phyloP scores from a whole-genome alignment of 2,113 vertebrate species.

The Tetrax tetrax region DNA sequence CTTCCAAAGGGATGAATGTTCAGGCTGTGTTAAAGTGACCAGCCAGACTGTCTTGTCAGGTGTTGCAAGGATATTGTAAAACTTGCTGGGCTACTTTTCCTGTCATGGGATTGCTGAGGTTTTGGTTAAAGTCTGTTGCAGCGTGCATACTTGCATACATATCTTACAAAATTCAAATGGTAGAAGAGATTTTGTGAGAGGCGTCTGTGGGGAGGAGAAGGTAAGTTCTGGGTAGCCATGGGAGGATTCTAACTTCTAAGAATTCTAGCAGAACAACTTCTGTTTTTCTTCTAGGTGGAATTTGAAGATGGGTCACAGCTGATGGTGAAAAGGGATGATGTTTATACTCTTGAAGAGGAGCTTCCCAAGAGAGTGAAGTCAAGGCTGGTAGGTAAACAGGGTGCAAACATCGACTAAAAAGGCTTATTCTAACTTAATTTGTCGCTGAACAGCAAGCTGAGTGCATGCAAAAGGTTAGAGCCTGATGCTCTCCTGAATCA shows the following conservation, averaged over 20 bases:
- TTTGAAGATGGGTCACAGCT: slow-evolving; percentile 98
- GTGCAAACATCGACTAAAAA: neutral
- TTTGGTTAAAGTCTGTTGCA: neutral
- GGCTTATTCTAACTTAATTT: neutral
- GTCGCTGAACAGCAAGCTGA: neutral
- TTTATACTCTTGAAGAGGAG: slow-evolving; percentile 95
- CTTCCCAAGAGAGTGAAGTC: slow-evolving; percentile 97
- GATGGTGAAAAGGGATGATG: slow-evolving; percentile 94
- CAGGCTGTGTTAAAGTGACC: neutral
- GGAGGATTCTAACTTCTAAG: neutral
- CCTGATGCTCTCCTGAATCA: neutral
- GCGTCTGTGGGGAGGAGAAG: neutral
- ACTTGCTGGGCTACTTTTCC: neutral
- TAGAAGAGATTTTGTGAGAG: neutral
- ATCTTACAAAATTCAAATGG: neutral
- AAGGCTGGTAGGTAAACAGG: slow-evolving; percentile 83
- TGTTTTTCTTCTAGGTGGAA: slow-evolving; percentile 83
- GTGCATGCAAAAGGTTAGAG: neutral
- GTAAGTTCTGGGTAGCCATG: neutral
- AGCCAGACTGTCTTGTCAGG: neutral
- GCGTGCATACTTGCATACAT: neutral
- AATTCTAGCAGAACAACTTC: neutral
- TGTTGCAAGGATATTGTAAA: neutral
- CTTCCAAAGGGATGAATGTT: neutral
- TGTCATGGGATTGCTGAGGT: neutral